Evolutionary conservation across 2,888 invertebrate genomes (phyloP), one percentile per base, ranked within the genome.

Genomic region (Polyommatus icarus): DNA sequence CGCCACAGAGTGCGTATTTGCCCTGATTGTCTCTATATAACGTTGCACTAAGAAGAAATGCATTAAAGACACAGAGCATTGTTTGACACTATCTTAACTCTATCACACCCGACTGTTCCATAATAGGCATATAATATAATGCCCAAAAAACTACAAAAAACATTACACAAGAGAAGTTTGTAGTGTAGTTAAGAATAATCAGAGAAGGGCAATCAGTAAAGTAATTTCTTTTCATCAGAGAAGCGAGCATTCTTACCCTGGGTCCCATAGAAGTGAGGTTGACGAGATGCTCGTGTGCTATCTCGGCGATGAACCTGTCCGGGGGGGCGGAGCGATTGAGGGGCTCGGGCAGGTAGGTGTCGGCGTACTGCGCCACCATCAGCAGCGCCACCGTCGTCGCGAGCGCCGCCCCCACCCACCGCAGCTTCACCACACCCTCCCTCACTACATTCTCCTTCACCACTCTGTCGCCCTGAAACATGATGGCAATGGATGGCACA

Each of bases 271-370:
- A 88, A 18, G 96, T 96, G 81, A 96, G 90, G 84, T 95, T 95
- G 82, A 95, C 93, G 79, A 97, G 93, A 86, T 96, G 95, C 61
- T 94, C 93, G 87, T 96, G 94, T 1, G 97, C 97, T 36, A 95
- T 88, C 86, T 96, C 95, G 0, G 96, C 97, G 36, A 82, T 85
- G 86, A 92, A 92, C 40, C 78, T 80, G 67, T 85, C 80, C 8
- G 77, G 86, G 82, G 79, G 85, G 83, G 80, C 79, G 72, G 50
- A 54, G 57, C 85, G 84, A 76, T 79, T 50, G 77, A 95, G 89
- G 36, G 95, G 95, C 78, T 87, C 89, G 0, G 96, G 96, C 84
- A 96, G 89, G 81, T 87, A 94, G 91, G 83, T 36, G 84, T 95
- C 95, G 82, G 95, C 95, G 78, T 94, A 88, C 46, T 95, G 91